Percentiles rank a stretch among this genome's conserved stretches.
These are phyloP conservation scores for Drosophila pseudotakahashii DNA, from an alignment of 2,888 invertebrate species.

Conservation along the genomic window DNA sequence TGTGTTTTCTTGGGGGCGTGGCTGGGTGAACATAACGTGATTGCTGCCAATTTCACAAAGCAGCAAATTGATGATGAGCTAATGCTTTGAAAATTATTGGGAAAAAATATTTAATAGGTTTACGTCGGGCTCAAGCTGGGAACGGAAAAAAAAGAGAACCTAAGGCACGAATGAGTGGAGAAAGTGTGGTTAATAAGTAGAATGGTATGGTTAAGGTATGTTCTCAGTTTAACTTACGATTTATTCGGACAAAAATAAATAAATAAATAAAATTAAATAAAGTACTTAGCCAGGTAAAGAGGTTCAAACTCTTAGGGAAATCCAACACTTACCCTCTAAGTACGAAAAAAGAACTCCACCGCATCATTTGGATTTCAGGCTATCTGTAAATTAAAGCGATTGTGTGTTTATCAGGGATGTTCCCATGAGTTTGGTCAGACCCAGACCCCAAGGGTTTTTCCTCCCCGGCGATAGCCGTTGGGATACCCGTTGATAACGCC, in stretches of 20 bases:
- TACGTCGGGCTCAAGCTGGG: slow-evolving; percentile 28
- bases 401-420: slow-evolving; percentile 13
- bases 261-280: no score
- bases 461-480: neutral
- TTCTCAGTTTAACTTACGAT: neutral
- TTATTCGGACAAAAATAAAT: no score
- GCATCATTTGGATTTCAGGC: neutral
- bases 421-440: slow-evolving; percentile 5
- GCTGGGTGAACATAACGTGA: slow-evolving; percentile 57
- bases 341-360: neutral
- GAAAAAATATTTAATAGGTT: slow-evolving; percentile 48
- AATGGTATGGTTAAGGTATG: neutral
- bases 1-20: slow-evolving; percentile 41
- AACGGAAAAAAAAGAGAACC: slow-evolving; percentile 3
- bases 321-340: neutral
- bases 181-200: neutral
- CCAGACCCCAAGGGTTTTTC: slow-evolving; percentile 14
- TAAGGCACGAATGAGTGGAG: slow-evolving; percentile 8
- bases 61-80: slow-evolving; percentile 65
- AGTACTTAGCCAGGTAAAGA: no score
- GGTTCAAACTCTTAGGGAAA: neutral
- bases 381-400: slow-evolving; percentile 11
- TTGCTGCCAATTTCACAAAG: slow-evolving; percentile 65
- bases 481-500: slow-evolving; percentile 15
- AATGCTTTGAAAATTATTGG: slow-evolving; percentile 57